Conservation (phyloP, 1,140 invertebrate genomes). For the Palaemon carinicauda region DNA sequence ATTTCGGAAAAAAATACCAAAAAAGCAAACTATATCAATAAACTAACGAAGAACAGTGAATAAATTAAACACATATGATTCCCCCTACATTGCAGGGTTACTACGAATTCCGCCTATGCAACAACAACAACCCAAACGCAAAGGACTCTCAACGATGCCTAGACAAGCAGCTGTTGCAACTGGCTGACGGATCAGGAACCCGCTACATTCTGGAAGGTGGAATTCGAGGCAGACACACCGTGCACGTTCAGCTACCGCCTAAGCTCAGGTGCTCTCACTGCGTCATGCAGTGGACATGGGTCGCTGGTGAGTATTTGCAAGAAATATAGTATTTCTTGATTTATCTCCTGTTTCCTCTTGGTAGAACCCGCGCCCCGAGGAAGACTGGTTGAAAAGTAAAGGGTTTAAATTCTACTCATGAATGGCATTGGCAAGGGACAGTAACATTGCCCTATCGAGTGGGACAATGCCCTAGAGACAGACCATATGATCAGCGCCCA, state of each 20-base stretch:
- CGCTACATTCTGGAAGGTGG: conserved; percentile 74
- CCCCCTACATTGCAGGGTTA: conserved; percentile 69
- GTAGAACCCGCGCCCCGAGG: no score
- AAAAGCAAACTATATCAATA: no score
- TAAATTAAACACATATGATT: no score
- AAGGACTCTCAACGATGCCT: conserved; percentile 84
- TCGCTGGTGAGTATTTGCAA: conserved; percentile 71
- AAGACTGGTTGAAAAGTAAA: no score
- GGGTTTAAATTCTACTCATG: no score
- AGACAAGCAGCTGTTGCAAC: conserved; percentile 77
- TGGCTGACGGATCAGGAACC: conserved; percentile 70
- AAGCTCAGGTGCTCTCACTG: conserved; percentile 73
- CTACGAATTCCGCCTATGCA: conserved; percentile 85
- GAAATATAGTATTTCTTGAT: no score
- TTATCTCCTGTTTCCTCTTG: background rate
- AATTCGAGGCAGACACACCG: conserved; percentile 78
- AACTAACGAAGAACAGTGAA: no score
- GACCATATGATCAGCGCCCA: no score
- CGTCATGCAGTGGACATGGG: conserved; percentile 75
- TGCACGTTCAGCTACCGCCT: conserved; percentile 79
- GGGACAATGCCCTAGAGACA: no score
- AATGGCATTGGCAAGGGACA: no score
- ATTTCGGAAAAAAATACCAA: no score
- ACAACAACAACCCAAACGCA: conserved; percentile 80
- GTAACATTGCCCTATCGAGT: no score